Conservation (phyloP, 2,797 vertebrate species). For the Chelmon rostratus region DNA sequence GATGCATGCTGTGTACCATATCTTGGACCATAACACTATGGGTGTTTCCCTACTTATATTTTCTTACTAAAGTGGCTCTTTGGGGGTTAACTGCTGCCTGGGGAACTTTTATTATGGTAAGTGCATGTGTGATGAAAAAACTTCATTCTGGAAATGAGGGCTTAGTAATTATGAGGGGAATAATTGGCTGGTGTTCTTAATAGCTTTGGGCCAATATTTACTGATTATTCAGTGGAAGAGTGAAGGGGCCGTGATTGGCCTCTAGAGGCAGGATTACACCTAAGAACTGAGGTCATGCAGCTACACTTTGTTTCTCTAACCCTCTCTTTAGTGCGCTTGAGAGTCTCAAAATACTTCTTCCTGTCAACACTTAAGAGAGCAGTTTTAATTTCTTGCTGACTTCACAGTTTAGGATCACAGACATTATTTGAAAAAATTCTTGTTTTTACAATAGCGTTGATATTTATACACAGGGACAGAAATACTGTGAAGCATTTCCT, state of each 20-base stretch:
- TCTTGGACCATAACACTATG: background rate
- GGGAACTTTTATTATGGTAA: conserved; percentile 65
- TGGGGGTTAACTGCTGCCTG: conserved; percentile 54
- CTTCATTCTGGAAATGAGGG: conserved; percentile 57
- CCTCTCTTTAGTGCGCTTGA: background rate
- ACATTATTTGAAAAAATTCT: background rate
- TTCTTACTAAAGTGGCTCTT: conserved; percentile 39
- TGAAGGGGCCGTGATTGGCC: conserved; percentile 61
- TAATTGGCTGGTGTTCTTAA: conserved; percentile 76
- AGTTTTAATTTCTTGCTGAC: background rate
- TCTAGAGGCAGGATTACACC: conserved; percentile 62
- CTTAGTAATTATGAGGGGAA: conserved; percentile 71
- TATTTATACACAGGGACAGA: background rate
- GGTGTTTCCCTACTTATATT: conserved; percentile 23
- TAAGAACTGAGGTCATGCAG: conserved; percentile 36
- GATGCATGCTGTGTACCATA: background rate
- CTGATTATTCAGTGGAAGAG: conserved; percentile 64
- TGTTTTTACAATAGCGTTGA: background rate
- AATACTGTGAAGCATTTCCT: background rate
- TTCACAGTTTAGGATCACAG: background rate
- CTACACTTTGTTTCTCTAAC: conserved; percentile 25
- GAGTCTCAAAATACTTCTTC: conserved; percentile 22
- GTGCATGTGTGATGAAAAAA: conserved; percentile 57
- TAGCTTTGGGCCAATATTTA: conserved; percentile 75
- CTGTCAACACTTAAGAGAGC: background rate